Evolutionary conservation across 2,888 invertebrate genomes (phyloP).

Genomic region (Campoletis raptor): DNA sequence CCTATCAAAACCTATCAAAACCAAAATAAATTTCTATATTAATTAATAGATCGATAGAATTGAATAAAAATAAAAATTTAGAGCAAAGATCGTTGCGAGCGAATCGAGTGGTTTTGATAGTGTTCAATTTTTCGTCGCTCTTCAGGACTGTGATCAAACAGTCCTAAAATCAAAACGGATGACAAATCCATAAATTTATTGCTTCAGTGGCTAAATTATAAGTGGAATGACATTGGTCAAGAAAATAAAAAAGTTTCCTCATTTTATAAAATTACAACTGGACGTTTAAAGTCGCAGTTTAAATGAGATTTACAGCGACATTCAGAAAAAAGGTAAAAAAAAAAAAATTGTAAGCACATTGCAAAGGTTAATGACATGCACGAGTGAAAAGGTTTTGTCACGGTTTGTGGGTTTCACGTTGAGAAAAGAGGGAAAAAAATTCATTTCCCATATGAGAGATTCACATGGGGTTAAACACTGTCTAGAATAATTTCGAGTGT

Average conservation of each 20-base stretch:
- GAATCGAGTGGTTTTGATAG: neutral
- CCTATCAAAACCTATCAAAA: too few species aligned
- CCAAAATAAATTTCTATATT: neutral
- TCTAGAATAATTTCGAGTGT: conserved; percentile 55
- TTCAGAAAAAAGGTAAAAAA: conserved; percentile 10
- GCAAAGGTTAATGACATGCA: conserved; percentile 6
- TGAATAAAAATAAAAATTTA: neutral
- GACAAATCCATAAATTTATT: neutral
- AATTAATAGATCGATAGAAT: too few species aligned
- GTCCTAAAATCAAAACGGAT: conserved; percentile 26
- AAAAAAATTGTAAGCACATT: neutral
- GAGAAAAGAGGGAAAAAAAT: conserved; percentile 49
- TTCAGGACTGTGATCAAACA: neutral
- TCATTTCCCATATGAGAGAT: conserved; percentile 51
- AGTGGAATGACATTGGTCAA: conserved; percentile 17
- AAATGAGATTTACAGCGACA: conserved; percentile 1
- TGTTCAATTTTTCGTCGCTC: neutral
- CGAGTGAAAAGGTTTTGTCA: conserved; percentile 11
- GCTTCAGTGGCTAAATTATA: conserved; percentile 32
- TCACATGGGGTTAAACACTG: conserved; percentile 11
- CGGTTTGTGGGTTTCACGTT: conserved; percentile 27
- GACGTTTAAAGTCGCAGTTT: conserved; percentile 20
- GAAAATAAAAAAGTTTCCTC: conserved; percentile 35
- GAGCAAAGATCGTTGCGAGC: neutral
- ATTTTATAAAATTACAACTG: conserved; percentile 33